Conservation (phyloP, 2,797 vertebrate species). For the Amblyraja radiata region DNA sequence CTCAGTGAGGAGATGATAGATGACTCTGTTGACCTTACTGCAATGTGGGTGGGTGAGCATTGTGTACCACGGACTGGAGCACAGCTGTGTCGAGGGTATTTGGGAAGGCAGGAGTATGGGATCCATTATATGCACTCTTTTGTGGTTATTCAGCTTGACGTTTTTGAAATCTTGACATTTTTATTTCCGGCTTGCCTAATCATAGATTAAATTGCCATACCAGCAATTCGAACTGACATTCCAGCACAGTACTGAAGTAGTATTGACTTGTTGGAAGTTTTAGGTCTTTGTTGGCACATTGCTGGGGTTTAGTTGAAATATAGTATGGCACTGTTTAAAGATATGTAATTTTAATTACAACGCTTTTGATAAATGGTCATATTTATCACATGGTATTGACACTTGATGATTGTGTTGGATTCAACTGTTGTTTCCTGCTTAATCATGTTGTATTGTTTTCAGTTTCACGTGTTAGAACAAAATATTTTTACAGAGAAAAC, state of each 20-base stretch:
- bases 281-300: background rate
- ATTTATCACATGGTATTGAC: background rate
- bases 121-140: background rate
- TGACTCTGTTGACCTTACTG: background rate
- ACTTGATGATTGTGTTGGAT: background rate
- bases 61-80: background rate
- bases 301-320: background rate
- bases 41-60: background rate
- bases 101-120: background rate
- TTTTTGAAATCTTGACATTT: background rate
- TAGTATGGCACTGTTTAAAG: background rate
- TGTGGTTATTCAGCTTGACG: background rate
- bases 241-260: background rate
- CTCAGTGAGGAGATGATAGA: background rate
- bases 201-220: background rate
- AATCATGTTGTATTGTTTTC: background rate
- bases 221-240: background rate
- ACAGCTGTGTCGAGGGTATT: background rate
- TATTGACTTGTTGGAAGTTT: background rate
- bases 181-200: background rate
- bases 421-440: background rate
- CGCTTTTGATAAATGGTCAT: background rate
- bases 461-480: background rate
- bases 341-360: background rate
- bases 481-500: background rate